These are phyloP conservation scores for Dromaius novaehollandiae DNA, from an alignment of 2,113 vertebrate species.

Conservation along the genomic window DNA sequence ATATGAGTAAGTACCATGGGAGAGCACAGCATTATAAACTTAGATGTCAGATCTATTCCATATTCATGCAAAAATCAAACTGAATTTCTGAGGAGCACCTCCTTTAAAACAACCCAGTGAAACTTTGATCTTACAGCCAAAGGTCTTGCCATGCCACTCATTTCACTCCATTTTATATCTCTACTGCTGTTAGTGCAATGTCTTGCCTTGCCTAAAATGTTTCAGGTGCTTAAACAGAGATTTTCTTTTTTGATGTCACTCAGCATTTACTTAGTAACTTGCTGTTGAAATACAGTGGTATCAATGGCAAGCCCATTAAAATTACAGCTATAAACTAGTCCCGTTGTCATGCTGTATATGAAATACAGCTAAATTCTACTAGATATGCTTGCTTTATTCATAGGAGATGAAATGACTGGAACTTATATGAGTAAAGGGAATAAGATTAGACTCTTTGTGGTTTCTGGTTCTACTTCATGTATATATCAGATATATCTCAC, in stretches of 20 bases:
- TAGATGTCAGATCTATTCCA: background rate
- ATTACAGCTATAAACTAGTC: background rate
- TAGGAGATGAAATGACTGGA: background rate
- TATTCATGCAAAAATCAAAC: background rate
- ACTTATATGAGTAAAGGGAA: background rate
- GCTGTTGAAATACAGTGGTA: constrained; percentile 4
- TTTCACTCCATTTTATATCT: background rate
- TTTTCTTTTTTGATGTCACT: background rate
- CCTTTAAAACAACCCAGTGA: background rate
- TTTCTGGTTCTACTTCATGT: constrained; percentile 6
- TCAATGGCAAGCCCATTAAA: background rate
- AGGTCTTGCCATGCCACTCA: fast-evolving
- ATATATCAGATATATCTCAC: background rate
- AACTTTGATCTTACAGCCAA: background rate
- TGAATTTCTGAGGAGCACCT: background rate
- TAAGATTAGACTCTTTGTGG: constrained; percentile 10
- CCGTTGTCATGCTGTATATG: background rate
- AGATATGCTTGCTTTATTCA: background rate
- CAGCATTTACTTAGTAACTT: constrained; percentile 15
- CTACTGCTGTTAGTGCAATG: background rate
- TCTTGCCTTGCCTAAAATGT: background rate
- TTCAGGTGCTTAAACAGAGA: constrained; percentile 10
- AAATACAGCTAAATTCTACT: background rate
- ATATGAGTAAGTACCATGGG: background rate
- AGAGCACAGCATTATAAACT: background rate